These are phyloP conservation scores for Melanophora roralis DNA, from an alignment of 2,888 invertebrate genomes.

Conservation along the genomic window DNA sequence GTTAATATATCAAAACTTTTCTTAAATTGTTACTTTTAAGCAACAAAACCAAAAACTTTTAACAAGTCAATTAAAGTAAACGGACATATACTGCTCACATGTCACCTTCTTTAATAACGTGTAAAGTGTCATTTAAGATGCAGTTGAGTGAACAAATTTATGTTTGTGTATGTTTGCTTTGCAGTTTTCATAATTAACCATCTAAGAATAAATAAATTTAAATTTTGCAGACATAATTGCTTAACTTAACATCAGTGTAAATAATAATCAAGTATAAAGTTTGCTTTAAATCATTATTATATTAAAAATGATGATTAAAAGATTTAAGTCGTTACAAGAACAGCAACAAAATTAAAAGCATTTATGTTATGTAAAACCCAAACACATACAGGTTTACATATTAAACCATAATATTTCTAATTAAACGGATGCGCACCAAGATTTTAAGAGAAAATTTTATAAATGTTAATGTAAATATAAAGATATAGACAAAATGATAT, in stretches of 20 bases:
- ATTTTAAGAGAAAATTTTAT: too few relatives aligned
- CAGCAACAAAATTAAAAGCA: constrained; percentile 28
- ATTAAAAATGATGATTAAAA: constrained; percentile 26
- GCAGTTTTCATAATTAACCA: constrained; percentile 54
- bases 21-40: too few relatives aligned
- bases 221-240: neutral
- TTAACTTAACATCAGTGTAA: constrained; percentile 22
- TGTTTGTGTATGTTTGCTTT: neutral
- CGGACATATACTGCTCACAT: neutral
- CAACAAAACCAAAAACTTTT: too few relatives aligned
- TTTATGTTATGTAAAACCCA: constrained; percentile 41
- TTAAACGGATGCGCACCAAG: constrained; percentile 30
- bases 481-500: constrained; percentile 40
- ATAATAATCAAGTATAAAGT: constrained; percentile 56
- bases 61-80: constrained; percentile 23
- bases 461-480: neutral
- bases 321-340: constrained; percentile 29
- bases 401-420: constrained; percentile 45
- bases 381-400: constrained; percentile 5
- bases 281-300: constrained; percentile 45
- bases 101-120: constrained; percentile 6
- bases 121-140: constrained; percentile 15
- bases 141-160: neutral
- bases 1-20: too few relatives aligned
- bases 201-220: constrained; percentile 25